Base-by-base conservation (phyloP, 2,797 vertebrate genomes). In the Channallabes apus region DNA sequence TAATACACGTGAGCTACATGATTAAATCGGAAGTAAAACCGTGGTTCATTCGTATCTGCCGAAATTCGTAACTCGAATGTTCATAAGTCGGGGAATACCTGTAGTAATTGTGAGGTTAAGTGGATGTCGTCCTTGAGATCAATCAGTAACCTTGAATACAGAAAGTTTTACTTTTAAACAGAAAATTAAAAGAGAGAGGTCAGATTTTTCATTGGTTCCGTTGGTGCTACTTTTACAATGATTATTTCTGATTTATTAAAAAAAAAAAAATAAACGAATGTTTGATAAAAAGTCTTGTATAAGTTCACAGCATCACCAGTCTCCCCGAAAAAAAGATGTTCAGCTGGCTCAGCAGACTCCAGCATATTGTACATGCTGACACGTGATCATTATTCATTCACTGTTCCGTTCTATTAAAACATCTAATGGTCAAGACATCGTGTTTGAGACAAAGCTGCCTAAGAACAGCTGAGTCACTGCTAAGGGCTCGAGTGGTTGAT, bases 311-410 rank as follows among this genome's bases (percentile, higher is more conserved):
- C 12, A 54, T 54, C 12, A n/a, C 76, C 78, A 71, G 56, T 51
- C 65, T 29, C 6, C 20, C 6, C 20, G 51, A 75, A 83, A 71
- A 83, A 71, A 84, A 79, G 32, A 72, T 22, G 58, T 59, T 88
- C 59, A 79, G 35, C 65, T 71, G 67, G 69, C 78, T 78, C 59
- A 75, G 83, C 80, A 32, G 58, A 85, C 38, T 82, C 81, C 87
- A 83, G 90, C 32, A 80, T 92, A 92, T 94, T 92, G 90, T 88
- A 90, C 90, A 92, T 91, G 88, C 92, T 91, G 91, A 89, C 90
- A 92, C 92, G 89, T 90, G 72, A 76, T 86, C 85, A 87, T 93
- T 91, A 91, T 88, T 91, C 89, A 90, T 65, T 75, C 89, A 87
- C 86, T 87, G 88, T 91, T 91, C 89, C 80, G 88, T 93, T 93